phyloP scores from a whole-genome alignment of 35 echinoderm and acorn worm species.

The Amphiura filiformis region DNA sequence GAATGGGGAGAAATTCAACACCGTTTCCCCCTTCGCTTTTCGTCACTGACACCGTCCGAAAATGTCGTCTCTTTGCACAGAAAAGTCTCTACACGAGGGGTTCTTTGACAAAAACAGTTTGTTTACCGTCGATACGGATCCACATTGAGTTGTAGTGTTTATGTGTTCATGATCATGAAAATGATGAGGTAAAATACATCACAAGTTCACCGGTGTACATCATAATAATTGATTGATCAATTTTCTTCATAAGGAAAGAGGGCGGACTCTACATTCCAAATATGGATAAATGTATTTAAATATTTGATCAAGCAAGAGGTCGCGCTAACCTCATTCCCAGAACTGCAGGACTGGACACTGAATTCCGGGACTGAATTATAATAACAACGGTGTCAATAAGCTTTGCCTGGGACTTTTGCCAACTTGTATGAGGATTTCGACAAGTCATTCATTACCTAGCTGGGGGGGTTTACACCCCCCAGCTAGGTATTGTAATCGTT shows the following conservation, averaged over 20 bases:
- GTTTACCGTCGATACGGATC: not conserved
- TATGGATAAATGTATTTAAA: too few relatives aligned
- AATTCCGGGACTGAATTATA: too few relatives aligned
- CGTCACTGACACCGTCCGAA: not conserved
- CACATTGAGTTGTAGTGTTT: not conserved
- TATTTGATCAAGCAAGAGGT: too few relatives aligned
- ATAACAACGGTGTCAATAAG: too few relatives aligned
- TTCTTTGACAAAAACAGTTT: not conserved
- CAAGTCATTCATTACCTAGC: too few relatives aligned
- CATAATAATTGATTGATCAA: not conserved
- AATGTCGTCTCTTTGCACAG: not conserved
- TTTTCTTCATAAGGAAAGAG: not conserved
- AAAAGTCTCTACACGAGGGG: not conserved
- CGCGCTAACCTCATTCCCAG: too few relatives aligned
- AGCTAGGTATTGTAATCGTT: too few relatives aligned
- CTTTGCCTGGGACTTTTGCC: too few relatives aligned
- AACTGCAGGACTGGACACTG: too few relatives aligned
- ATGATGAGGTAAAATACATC: not conserved
- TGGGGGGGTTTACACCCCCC: too few relatives aligned
- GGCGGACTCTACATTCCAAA: too few relatives aligned
- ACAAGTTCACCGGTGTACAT: not conserved
- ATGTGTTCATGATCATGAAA: not conserved
- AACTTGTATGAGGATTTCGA: too few relatives aligned
- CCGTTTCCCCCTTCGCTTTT: not conserved
- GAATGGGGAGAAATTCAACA: not conserved